These are phyloP conservation scores for Choloepus hoffmanni DNA, from an alignment of 2,113 vertebrate genomes.

Conservation along the genomic window DNA sequence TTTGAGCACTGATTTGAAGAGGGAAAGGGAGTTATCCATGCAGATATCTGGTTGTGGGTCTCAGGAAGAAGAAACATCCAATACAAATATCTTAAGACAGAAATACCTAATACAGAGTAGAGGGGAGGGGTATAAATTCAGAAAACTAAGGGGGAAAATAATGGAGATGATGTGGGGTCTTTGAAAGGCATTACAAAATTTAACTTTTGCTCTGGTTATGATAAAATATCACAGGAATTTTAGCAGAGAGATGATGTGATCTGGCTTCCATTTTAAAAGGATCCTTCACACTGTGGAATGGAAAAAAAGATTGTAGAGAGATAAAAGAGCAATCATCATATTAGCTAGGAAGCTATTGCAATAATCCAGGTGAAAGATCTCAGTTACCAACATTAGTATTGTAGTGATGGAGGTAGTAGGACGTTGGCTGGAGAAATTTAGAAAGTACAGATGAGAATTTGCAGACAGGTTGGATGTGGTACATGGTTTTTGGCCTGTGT, in stretches of 20 bases:
- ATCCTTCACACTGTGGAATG: background rate
- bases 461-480: background rate
- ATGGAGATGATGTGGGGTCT: background rate
- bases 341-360: background rate
- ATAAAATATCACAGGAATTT: background rate
- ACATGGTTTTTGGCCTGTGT: background rate
- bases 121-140: background rate
- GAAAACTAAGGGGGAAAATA: background rate
- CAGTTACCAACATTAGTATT: background rate
- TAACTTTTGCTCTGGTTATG: background rate
- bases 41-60: background rate
- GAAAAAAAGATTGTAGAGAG: background rate
- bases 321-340: background rate
- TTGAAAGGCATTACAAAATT: background rate
- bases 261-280: background rate
- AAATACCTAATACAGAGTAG: background rate
- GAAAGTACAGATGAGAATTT: background rate
- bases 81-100: background rate
- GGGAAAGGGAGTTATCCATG: background rate
- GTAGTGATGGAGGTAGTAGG: background rate
- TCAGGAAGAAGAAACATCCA: background rate
- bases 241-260: background rate
- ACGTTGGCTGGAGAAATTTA: background rate
- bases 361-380: background rate
- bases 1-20: background rate